Percentiles rank a stretch among this genome's conserved stretches.
phyloP scores from a whole-genome alignment of 2,113 vertebrate genomes.

The Rattus norvegicus region DNA sequence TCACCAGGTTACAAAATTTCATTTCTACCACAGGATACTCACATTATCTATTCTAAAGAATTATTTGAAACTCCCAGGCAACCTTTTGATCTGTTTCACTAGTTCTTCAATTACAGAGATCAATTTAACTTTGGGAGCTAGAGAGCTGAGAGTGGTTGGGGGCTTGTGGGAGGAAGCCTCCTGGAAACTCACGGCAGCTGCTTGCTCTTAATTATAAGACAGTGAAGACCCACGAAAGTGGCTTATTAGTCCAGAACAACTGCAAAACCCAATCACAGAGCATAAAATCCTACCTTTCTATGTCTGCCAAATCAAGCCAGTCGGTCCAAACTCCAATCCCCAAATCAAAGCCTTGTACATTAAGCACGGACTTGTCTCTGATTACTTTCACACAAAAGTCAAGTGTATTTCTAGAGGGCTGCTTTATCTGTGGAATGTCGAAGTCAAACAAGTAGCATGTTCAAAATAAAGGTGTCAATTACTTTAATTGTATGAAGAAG shows the following conservation, averaged over 20 bases:
- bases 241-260: slow-evolving; percentile 47
- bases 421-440: slow-evolving; percentile 22
- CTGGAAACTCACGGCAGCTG: slow-evolving; percentile 49
- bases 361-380: neutral
- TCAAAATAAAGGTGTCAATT: neutral
- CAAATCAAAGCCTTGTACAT: slow-evolving; percentile 38
- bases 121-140: neutral
- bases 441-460: neutral
- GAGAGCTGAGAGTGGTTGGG: neutral
- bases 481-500: neutral
- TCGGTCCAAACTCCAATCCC: slow-evolving; percentile 17
- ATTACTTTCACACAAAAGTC: slow-evolving; percentile 11
- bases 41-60: neutral
- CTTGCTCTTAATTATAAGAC: slow-evolving; percentile 65
- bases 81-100: neutral
- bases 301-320: slow-evolving; percentile 53
- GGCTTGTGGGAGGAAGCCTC: neutral
- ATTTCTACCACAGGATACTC: neutral
- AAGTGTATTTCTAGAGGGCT: neutral
- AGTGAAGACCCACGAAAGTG: slow-evolving; percentile 52
- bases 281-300: slow-evolving; percentile 13
- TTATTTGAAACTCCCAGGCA: neutral
- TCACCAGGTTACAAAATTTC: neutral
- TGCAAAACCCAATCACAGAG: slow-evolving; percentile 40
- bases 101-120: slow-evolving; percentile 24